These are phyloP conservation scores for Luehdorfia chinensis DNA, from an alignment of 1,140 invertebrate genomes.

Conservation along the genomic window DNA sequence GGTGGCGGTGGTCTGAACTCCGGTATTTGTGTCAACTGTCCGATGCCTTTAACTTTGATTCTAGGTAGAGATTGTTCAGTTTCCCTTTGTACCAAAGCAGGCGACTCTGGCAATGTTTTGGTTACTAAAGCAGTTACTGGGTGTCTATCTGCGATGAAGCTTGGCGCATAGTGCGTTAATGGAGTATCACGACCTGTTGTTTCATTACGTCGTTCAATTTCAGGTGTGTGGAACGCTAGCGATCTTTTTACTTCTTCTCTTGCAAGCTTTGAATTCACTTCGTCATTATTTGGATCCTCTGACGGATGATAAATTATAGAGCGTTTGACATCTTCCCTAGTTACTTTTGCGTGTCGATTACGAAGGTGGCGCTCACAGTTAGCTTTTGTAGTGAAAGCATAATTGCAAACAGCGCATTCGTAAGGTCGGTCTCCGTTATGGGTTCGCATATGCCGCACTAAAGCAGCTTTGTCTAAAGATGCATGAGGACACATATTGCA, in stretches of 20 bases:
- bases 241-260: conserved; percentile 76
- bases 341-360: conserved; percentile 90
- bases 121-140: conserved; percentile 46
- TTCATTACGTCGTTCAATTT: conserved; percentile 60
- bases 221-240: conserved; percentile 61
- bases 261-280: conserved; percentile 77
- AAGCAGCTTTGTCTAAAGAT: conserved; percentile 92
- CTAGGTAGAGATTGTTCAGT: conserved; percentile 59
- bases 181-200: conserved; percentile 60
- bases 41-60: conserved; percentile 81
- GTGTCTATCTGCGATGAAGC: conserved; percentile 59
- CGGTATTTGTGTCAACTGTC: conserved; percentile 78
- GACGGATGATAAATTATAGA: conserved; percentile 91
- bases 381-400: conserved; percentile 96
- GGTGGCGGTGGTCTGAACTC: conserved; percentile 57
- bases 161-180: conserved; percentile 70
- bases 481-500: conserved; percentile 96
- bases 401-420: conserved; percentile 95
- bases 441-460: conserved; percentile 92
- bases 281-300: conserved; percentile 87
- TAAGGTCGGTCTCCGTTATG: conserved; percentile 97
- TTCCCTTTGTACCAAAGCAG: conserved; percentile 47
- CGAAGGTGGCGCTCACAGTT: conserved; percentile 94
- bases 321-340: conserved; percentile 90
- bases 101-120: conserved; percentile 45